Evolutionary conservation across 2,888 invertebrate genomes (phyloP).

Genomic region (Quadriops clusia): DNA sequence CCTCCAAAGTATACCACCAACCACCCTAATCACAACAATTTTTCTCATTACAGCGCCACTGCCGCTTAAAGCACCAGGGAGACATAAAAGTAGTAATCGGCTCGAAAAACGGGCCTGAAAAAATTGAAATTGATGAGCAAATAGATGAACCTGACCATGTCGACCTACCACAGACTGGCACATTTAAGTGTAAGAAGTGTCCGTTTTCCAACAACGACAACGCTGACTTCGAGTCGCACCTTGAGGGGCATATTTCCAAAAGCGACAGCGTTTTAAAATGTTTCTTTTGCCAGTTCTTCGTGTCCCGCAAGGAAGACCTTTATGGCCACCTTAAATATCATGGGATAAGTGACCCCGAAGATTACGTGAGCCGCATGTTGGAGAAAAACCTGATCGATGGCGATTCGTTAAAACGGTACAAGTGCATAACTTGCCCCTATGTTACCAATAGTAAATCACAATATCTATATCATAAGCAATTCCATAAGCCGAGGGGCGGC

Average conservation of each 20-base stretch:
- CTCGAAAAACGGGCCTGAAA: slow-evolving; percentile 41
- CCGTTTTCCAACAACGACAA: slow-evolving; percentile 55
- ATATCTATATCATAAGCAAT: slow-evolving; percentile 76
- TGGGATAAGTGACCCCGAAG: slow-evolving; percentile 47
- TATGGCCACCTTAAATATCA: slow-evolving; percentile 56
- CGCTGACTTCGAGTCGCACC: slow-evolving; percentile 48
- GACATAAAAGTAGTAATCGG: slow-evolving; percentile 54
- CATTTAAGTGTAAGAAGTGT: slow-evolving; percentile 52
- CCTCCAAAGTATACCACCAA: no score
- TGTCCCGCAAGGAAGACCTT: slow-evolving; percentile 55
- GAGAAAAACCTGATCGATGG: slow-evolving; percentile 21
- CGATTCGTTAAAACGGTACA: slow-evolving; percentile 52
- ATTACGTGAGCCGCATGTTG: slow-evolving; percentile 41
- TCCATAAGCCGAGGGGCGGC: slow-evolving; percentile 62
- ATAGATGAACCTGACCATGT: slow-evolving; percentile 32
- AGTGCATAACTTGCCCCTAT: slow-evolving; percentile 72
- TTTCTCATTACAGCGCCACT: slow-evolving; percentile 51
- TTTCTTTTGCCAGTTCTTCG: slow-evolving; percentile 69
- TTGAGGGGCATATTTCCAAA: slow-evolving; percentile 57
- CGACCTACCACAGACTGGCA: slow-evolving; percentile 32
- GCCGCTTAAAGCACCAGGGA: slow-evolving; percentile 66
- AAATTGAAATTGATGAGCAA: slow-evolving; percentile 33
- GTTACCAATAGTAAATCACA: slow-evolving; percentile 78
- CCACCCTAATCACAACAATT: no score
- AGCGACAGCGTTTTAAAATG: slow-evolving; percentile 63